These are phyloP conservation scores for Saturnia pavonia DNA, from an alignment of 2,888 invertebrate genomes.

Conservation along the genomic window DNA sequence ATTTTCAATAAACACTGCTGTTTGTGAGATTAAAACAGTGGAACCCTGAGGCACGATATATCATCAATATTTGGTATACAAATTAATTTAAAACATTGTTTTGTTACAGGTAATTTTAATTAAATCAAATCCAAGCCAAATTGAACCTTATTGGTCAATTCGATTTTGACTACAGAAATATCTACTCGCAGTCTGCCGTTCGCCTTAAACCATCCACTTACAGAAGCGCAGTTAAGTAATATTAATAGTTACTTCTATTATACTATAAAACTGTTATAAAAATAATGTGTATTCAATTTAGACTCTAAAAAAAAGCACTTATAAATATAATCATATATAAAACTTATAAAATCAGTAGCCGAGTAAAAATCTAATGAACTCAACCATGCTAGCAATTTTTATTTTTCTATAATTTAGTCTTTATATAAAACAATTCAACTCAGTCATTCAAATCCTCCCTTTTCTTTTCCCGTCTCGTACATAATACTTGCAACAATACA, in stretches of 20 bases:
- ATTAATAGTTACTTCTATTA: not conserved
- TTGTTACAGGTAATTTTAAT: constrained; percentile 11
- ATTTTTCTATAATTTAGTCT: not conserved
- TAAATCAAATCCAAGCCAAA: not conserved
- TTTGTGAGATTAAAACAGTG: too few species aligned
- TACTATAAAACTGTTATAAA: not conserved
- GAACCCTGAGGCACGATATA: not conserved
- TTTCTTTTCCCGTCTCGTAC: not conserved
- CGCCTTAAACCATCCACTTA: not conserved
- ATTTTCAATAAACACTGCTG: too few species aligned
- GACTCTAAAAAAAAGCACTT: too few species aligned
- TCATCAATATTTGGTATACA: not conserved
- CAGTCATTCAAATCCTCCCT: not conserved
- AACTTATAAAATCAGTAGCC: too few species aligned
- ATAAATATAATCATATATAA: too few species aligned
- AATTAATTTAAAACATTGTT: constrained; percentile 6
- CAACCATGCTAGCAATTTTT: not conserved
- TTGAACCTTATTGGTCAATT: not conserved
- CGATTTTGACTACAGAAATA: not conserved
- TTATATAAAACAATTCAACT: not conserved
- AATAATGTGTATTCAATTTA: too few species aligned
- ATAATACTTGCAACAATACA: constrained; percentile 11
- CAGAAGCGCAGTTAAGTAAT: not conserved
- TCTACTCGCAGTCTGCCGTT: not conserved
- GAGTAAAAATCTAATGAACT: too few species aligned